Conservation (phyloP, 2,797 vertebrate species). For the Cynodonichthys magdalenae region DNA sequence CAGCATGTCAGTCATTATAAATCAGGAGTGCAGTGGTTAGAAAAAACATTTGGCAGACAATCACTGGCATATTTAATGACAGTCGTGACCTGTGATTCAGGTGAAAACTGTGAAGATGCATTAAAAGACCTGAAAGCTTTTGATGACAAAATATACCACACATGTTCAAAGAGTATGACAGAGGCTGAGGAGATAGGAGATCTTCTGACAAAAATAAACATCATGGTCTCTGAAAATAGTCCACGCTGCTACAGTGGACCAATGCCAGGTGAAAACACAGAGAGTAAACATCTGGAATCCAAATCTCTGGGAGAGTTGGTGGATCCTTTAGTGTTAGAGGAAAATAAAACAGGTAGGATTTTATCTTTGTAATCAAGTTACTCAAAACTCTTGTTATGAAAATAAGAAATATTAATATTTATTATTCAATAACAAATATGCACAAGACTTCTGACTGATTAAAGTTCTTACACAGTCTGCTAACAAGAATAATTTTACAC, state of each 20-base stretch:
- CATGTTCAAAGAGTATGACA: constrained; percentile 36
- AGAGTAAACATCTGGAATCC: not conserved
- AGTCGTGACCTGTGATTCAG: constrained; percentile 38
- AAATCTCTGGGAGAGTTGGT: not conserved
- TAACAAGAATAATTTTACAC: no score
- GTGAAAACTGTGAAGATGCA: constrained; percentile 21
- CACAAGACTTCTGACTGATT: no score
- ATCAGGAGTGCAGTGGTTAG: constrained; percentile 38
- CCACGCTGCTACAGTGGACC: constrained; percentile 3
- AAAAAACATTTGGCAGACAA: constrained; percentile 32
- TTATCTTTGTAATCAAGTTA: not conserved
- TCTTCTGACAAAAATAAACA: constrained; percentile 40
- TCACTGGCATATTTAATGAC: constrained; percentile 30
- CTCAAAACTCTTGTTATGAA: not conserved
- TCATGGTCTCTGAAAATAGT: constrained; percentile 40
- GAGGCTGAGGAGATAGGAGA: constrained; percentile 19
- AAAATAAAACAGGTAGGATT: constrained; percentile 9
- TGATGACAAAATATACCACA: constrained; percentile 33
- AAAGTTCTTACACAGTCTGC: no score
- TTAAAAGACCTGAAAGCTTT: constrained; percentile 35
- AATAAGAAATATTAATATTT: no score
- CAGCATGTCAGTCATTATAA: constrained; percentile 36
- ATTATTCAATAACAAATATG: no score
- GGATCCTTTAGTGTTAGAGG: no score
- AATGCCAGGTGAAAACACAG: not conserved